Conservation (phyloP, 2,113 vertebrate genomes). For the Dissostichus mawsoni region DNA sequence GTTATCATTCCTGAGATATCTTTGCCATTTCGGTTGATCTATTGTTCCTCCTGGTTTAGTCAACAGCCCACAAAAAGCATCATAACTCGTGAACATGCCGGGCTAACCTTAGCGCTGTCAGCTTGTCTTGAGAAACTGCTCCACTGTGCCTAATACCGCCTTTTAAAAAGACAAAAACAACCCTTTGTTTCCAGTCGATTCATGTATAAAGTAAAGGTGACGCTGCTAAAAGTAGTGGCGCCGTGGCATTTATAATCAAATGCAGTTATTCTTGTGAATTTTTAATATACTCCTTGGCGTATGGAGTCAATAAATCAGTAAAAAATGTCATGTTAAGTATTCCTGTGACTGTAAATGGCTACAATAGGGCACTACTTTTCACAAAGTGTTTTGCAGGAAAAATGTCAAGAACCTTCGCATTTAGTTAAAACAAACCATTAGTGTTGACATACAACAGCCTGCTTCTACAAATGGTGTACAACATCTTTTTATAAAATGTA, state of each 20-base stretch:
- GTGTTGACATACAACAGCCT: background rate
- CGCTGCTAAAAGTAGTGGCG: background rate
- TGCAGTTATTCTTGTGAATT: constrained; percentile 14
- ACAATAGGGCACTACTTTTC: background rate
- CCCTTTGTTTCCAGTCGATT: constrained; percentile 18
- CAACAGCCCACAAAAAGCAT: constrained; percentile 26
- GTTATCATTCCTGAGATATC: constrained; percentile 10
- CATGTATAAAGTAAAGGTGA: constrained; percentile 16
- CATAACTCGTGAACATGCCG: constrained; percentile 34
- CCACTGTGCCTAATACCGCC: constrained; percentile 48
- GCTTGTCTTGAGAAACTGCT: constrained; percentile 19
- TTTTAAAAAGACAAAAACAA: constrained; percentile 47
- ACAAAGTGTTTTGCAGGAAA: background rate
- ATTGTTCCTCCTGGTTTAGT: constrained; percentile 41
- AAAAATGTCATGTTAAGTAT: background rate
- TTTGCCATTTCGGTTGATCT: constrained; percentile 39
- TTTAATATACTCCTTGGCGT: constrained; percentile 14
- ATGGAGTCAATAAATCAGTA: constrained; percentile 19
- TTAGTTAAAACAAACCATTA: background rate
- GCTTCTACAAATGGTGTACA: background rate
- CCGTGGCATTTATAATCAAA: constrained; percentile 11
- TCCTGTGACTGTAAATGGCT: background rate
- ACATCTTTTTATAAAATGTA: background rate
- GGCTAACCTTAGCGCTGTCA: constrained; percentile 33
- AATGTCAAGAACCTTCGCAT: background rate